Percentiles rank a stretch among this genome's conserved stretches.
phyloP scores from a whole-genome alignment of 2,888 invertebrate genomes.

The Nycteola revayana region DNA sequence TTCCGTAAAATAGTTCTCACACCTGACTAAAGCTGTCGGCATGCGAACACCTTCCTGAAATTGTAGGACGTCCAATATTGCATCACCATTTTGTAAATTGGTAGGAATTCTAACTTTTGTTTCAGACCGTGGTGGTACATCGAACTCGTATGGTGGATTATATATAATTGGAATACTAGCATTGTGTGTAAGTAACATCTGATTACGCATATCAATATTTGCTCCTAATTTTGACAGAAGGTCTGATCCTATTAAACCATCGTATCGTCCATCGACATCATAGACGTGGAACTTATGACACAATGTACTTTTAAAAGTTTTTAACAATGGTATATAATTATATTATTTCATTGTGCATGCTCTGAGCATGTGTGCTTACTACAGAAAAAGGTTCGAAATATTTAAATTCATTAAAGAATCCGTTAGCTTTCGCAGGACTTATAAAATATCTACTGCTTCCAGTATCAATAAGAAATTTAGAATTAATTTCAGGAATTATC shows the following conservation, averaged over 20 bases:
- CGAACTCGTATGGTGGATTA: background rate
- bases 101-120: background rate
- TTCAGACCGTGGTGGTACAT: background rate
- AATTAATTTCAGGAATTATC: slow-evolving; percentile 11
- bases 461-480: slow-evolving; percentile 21
- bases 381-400: slow-evolving; percentile 15
- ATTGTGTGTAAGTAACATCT: background rate
- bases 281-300: slow-evolving; percentile 18
- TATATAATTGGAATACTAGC: background rate
- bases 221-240: slow-evolving; percentile 18
- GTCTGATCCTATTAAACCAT: slow-evolving; percentile 20
- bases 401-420: background rate
- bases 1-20: background rate
- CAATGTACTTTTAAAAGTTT: slow-evolving; percentile 5
- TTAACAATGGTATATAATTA: slow-evolving; percentile 11
- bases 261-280: slow-evolving; percentile 11
- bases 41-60: background rate
- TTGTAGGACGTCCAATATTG: background rate
- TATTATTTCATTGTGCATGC: slow-evolving; percentile 13
- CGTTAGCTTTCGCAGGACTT: background rate
- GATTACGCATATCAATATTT: slow-evolving; percentile 11
- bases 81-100: background rate
- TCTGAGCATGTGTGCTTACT: slow-evolving; percentile 20
- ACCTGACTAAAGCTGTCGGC: slow-evolving; percentile 7
- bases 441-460: slow-evolving; percentile 19